Conservation (phyloP, 2,113 vertebrate genomes). For the Antigone vipio region DNA sequence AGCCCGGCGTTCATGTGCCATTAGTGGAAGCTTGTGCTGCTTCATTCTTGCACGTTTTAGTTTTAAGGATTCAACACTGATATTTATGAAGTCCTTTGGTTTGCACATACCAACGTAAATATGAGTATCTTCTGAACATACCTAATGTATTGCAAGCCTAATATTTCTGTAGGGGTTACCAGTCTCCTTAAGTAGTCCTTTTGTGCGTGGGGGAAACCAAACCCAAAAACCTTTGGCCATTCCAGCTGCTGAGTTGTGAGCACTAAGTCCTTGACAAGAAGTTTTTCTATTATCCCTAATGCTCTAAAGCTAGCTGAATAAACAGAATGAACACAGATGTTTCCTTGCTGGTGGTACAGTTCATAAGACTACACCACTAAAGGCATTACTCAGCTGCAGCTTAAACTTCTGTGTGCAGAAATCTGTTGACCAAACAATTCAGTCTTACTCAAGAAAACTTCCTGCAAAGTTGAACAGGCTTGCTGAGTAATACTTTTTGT, state of each 20-base stretch:
- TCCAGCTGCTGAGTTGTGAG: constrained; percentile 27
- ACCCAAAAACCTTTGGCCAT: background rate
- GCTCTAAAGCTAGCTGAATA: constrained; percentile 37
- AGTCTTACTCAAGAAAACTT: background rate
- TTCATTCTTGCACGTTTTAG: background rate
- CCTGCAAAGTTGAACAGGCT: background rate
- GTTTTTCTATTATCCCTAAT: constrained; percentile 28
- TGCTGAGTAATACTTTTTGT: background rate
- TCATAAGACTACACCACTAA: background rate
- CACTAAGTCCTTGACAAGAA: background rate
- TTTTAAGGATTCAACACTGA: background rate
- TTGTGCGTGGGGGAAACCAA: background rate
- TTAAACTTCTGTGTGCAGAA: background rate
- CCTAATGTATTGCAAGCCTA: background rate
- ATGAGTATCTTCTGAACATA: background rate
- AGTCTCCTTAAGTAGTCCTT: background rate
- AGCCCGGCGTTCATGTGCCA: background rate
- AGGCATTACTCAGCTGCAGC: constrained; percentile 13
- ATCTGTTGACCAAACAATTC: background rate
- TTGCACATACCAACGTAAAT: background rate
- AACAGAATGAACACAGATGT: constrained; percentile 62
- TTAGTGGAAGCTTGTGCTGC: background rate
- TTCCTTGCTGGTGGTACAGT: background rate
- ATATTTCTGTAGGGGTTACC: background rate
- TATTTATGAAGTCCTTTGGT: background rate